These are phyloP conservation scores for Benitochromis conjunctus DNA, from an alignment of 2,113 vertebrate species.

Conservation along the genomic window DNA sequence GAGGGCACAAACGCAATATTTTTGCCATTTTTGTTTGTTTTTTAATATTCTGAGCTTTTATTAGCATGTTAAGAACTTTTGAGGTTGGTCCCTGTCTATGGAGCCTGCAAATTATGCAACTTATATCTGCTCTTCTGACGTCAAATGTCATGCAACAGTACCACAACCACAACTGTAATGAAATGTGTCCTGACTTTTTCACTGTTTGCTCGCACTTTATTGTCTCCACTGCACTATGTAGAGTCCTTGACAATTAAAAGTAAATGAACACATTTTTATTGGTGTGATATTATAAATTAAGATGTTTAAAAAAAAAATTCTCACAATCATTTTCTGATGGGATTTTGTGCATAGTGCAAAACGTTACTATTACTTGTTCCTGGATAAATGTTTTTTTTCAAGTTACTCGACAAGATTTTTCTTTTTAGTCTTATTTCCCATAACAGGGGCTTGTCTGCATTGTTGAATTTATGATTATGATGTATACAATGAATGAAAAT, in stretches of 20 bases:
- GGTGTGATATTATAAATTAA: neutral
- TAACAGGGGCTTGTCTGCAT: neutral
- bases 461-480: neutral
- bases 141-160: neutral
- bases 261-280: neutral
- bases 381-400: neutral
- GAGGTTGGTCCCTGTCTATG: neutral
- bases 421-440: neutral
- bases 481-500: neutral
- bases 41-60: neutral
- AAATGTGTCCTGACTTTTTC: neutral
- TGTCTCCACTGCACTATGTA: neutral
- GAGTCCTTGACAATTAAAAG: neutral
- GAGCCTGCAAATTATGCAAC: neutral
- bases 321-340: neutral
- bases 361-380: neutral
- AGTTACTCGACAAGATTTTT: neutral
- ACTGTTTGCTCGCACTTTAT: constrained; percentile 25
- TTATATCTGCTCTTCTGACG: neutral
- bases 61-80: neutral
- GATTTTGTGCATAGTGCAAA: neutral
- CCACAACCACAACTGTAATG: neutral
- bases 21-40: neutral
- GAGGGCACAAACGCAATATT: neutral
- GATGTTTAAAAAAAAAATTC: no score